A percentile compares a stretch with the other conserved stretches of the same genome.
phyloP scores from a whole-genome alignment of 2,888 invertebrate genomes.

The Chymomyza amoena region DNA sequence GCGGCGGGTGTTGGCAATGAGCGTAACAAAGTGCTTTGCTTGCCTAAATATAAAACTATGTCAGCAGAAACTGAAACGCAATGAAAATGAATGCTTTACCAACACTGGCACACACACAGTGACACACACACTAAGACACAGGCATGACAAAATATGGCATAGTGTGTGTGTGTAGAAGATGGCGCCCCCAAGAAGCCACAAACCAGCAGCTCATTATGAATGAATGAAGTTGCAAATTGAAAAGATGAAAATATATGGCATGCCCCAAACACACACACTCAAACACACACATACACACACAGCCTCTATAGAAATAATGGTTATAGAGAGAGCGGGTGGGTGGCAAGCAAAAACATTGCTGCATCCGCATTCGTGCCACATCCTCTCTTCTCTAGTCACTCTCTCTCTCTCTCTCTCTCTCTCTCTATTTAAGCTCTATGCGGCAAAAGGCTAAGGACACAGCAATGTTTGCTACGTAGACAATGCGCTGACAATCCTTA shows the following conservation, averaged over 20 bases:
- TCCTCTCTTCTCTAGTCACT: background rate
- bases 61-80: conserved; percentile 12
- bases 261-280: background rate
- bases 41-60: conserved; percentile 7
- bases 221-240: conserved; percentile 29
- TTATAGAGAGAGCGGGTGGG: background rate
- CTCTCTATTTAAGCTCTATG: background rate
- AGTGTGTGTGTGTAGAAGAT: background rate
- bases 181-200: background rate
- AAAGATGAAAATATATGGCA: conserved; percentile 19
- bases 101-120: background rate
- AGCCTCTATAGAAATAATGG: background rate
- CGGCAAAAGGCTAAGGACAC: background rate
- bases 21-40: background rate
- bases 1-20: background rate
- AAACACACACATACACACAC: background rate
- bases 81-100: conserved; percentile 3
- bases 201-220: conserved; percentile 31
- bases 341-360: background rate
- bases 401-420: background rate
- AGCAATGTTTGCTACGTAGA: background rate
- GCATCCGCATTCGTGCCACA: background rate
- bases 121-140: conserved; percentile 3
- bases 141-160: background rate
- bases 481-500: background rate